These are phyloP conservation scores for Chamaetylas fuelleborni DNA, from an alignment of 2,113 vertebrate species.

Conservation along the genomic window DNA sequence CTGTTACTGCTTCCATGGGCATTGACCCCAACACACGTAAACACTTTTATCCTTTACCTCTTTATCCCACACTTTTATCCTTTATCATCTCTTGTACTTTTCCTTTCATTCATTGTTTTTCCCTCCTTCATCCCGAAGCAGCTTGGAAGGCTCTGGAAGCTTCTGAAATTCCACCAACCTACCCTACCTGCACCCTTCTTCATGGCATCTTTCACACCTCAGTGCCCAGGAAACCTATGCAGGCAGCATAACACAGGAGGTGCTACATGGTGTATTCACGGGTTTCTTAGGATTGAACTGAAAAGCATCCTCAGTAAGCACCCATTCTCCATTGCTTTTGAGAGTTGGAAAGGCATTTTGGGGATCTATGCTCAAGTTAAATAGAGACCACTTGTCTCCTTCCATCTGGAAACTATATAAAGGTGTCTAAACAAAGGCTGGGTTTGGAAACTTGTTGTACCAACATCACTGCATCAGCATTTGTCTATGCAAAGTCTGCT, in stretches of 20 bases:
- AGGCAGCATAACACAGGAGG: background rate
- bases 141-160: background rate
- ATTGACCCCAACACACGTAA: background rate
- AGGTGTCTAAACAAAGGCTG: background rate
- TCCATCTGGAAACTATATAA: background rate
- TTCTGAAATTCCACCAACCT: background rate
- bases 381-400: background rate
- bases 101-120: background rate
- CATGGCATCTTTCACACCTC: background rate
- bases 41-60: background rate
- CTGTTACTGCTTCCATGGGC: background rate
- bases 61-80: background rate
- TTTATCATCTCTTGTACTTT: background rate
- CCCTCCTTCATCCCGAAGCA: background rate
- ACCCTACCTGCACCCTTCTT: background rate
- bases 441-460: background rate
- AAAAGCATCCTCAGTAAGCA: background rate
- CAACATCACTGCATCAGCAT: background rate
- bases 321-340: background rate
- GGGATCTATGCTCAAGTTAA: background rate
- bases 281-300: background rate
- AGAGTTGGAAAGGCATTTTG: background rate
- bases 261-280: rapidly evolving
- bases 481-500: background rate
- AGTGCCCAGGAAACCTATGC: background rate